Evolutionary conservation across 2,797 vertebrate species (phyloP), one percentile per base, ranked within the genome.

Genomic region (Yasuhikotakia modesta): DNA sequence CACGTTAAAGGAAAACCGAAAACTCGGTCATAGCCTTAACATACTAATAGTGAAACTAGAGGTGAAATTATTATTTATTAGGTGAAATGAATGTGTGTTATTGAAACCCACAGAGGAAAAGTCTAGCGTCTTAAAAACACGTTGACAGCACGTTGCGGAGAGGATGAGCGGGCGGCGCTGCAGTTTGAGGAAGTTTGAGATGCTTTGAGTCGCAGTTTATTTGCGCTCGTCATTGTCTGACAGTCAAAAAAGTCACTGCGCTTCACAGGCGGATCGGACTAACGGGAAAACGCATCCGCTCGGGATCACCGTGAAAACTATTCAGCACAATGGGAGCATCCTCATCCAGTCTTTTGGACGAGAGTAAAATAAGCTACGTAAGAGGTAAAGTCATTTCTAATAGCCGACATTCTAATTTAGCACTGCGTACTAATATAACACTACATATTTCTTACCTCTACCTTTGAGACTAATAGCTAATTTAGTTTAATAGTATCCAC

Each of bases 291-390:
- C 48, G 2, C 19, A 46, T 76, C 17, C 21, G 30, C 45, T 53
- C 71, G 57, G 55, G 12, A 75, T 46, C 71, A 17, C 55, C 45
- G 19, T 19, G 66, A 80, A 50, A 76, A 19, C 58, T 24, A 14
- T 24, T 55, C 71, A 57, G 55, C 79, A 87, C 80, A 52, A 96
- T 96, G 95, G 95, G 95, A 73, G 90, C 90, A 74, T 92, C 95
- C 70, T 89, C 91, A 69, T 96, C 94, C 85, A 94, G 93, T 72
- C 86, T 90, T 83, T 88, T 96, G 89, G 95, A 96, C 90, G 95
- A 96, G 84, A 88, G 89, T 87, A 95, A 93, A 90, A 92, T 91
- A 83, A 82, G 79, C 89, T 93, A 94, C 88, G 93, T 96, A 84
- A 93, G 92, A 95, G 95, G 95, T 96, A 93, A 80, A 84, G 19